Evolutionary conservation across 1,140 invertebrate species (phyloP).

Genomic region (Metopolophium dirhodum): DNA sequence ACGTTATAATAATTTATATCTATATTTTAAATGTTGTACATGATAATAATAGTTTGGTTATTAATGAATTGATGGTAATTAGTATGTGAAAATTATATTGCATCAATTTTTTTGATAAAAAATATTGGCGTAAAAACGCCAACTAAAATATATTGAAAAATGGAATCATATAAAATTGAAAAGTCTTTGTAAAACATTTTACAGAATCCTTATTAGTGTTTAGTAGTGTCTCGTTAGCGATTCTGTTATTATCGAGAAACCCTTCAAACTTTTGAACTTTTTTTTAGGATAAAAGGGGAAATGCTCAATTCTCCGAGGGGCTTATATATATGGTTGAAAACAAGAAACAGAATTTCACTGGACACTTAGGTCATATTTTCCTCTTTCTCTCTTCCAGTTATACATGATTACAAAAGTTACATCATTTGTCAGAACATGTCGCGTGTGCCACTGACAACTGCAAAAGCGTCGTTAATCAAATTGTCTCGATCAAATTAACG

Average conservation of each 20-base stretch:
- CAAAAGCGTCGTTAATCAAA: constrained; percentile 48
- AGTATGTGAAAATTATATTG: not conserved
- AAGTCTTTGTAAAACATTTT: not conserved
- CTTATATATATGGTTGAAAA: constrained; percentile 4
- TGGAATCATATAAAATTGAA: not conserved
- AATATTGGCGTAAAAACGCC: not conserved
- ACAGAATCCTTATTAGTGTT: not conserved
- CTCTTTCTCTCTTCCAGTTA: constrained; percentile 9
- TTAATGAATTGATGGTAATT: not conserved
- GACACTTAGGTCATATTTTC: constrained; percentile 49
- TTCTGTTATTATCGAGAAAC: constrained; percentile 3
- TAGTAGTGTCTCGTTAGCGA: constrained; percentile 17
- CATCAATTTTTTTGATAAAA: not conserved
- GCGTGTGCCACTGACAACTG: constrained; percentile 56
- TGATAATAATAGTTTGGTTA: not conserved
- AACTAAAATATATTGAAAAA: not conserved
- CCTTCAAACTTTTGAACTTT: constrained; percentile 31
- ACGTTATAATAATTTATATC: not conserved
- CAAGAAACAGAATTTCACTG: constrained; percentile 45
- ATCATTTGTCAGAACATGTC: constrained; percentile 55
- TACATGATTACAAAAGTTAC: constrained; percentile 54
- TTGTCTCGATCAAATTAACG: constrained; percentile 50
- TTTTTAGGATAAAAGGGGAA: constrained; percentile 31
- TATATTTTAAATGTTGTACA: not conserved
- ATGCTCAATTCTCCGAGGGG: not conserved